Conservation (phyloP, 2,888 invertebrate species). For the Molorchus minor region DNA sequence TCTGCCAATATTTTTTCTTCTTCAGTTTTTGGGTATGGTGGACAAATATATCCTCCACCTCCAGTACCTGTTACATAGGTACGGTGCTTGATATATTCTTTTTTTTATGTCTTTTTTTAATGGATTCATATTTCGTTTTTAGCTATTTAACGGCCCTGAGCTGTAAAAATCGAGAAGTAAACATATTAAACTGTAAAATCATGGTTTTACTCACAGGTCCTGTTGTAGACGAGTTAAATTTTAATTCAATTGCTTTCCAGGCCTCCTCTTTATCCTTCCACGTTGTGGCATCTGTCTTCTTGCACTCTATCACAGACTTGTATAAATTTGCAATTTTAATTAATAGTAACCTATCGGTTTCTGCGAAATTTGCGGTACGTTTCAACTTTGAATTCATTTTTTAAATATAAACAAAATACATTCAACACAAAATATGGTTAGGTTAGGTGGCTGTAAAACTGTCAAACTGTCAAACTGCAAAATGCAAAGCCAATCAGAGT, state of each 20-base stretch:
- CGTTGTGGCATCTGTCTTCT: constrained; percentile 6
- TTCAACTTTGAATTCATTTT: background rate
- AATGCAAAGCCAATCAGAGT: background rate
- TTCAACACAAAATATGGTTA: background rate
- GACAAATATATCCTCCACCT: constrained; percentile 5
- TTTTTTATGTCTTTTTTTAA: background rate
- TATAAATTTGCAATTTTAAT: constrained; percentile 4
- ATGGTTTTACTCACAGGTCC: background rate
- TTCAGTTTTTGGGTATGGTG: background rate
- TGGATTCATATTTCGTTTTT: background rate
- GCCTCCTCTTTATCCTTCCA: constrained; percentile 7
- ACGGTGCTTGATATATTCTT: constrained; percentile 1
- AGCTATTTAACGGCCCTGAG: background rate
- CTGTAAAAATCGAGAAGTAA: background rate
- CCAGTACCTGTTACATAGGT: constrained; percentile 1
- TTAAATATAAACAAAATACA: no score
- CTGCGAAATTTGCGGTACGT: background rate
- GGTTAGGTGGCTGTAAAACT: no score
- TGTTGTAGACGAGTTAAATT: constrained; percentile 3
- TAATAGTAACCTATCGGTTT: constrained; percentile 3
- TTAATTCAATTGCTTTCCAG: background rate
- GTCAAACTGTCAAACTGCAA: background rate
- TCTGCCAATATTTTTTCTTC: constrained; percentile 3
- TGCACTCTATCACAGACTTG: background rate
- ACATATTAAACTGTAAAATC: background rate